These are phyloP conservation scores for Plutella xylostella DNA, from an alignment of 2,888 invertebrate genomes.

Conservation along the genomic window DNA sequence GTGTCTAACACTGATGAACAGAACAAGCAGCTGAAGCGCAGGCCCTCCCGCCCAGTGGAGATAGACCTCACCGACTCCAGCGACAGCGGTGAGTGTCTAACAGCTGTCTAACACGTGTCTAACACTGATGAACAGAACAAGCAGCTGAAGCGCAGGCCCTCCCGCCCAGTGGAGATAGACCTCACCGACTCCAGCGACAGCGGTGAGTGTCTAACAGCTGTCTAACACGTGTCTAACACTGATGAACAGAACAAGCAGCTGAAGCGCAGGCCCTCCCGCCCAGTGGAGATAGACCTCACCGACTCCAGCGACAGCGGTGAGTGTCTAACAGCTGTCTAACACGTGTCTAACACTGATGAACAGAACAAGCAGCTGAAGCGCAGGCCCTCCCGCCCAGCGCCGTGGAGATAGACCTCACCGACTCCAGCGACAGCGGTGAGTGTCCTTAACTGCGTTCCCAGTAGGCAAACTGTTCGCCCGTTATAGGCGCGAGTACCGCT, in stretches of 20 bases:
- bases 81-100: conserved; percentile 52
- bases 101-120: too few relatives aligned
- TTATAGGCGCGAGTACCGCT: too few relatives aligned
- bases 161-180: conserved; percentile 55
- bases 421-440: conserved; percentile 53
- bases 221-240: too few relatives aligned
- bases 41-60: conserved; percentile 62
- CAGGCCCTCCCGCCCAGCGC: conserved; percentile 70
- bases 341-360: too few relatives aligned
- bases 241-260: conserved; percentile 81
- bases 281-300: too few relatives aligned
- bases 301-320: too few relatives aligned
- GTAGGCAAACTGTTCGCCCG: too few relatives aligned
- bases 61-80: conserved; percentile 56
- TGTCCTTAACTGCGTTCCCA: too few relatives aligned
- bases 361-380: too few relatives aligned
- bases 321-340: too few relatives aligned
- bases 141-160: conserved; percentile 76
- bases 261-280: conserved; percentile 75
- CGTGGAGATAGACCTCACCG: conserved; percentile 57
- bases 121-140: conserved; percentile 83
- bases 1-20: too few relatives aligned
- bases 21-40: conserved; percentile 78
- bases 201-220: too few relatives aligned
- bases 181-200: conserved; percentile 54